Evolutionary conservation across 2,113 vertebrate genomes (phyloP), one percentile per base, ranked within the genome.

Genomic region (Parus major): DNA sequence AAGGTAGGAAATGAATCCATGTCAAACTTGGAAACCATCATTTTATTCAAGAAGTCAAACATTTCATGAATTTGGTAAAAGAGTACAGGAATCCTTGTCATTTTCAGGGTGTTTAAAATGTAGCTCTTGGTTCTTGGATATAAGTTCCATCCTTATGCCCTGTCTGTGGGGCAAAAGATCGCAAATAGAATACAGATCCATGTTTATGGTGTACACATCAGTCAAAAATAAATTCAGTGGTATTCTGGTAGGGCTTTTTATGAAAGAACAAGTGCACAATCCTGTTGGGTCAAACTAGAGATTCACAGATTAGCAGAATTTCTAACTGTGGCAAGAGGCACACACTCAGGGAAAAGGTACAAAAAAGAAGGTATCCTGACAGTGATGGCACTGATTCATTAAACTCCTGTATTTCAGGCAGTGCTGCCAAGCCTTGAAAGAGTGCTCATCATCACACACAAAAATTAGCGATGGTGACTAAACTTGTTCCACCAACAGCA

Each of bases 1-100:
- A 82, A 55, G 7, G 3, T n/a, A 80, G 22, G 3, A 82, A 82
- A 72, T 56, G 0, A 57, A 27, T 79, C 20, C 1, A 1, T 6
- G 5, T 52, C 41, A 85, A 42, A 79, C 17, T 55, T 56, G 2
- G 4, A 0, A 7, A 52, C 28, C 47, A 23, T 42, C 2, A 1
- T 20, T 69, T 77, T 80, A 77, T 19, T 27, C 7, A 85, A 49
- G 13, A 63, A 39, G 12, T 59, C 3, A 60, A 65, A 20, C 1
- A 36, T 52, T 47, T 85, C 20, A 70, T 69, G 0, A 79, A 46
- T 63, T 77, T 70, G 2, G 21, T 65, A 60, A 56, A 68, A 31
- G 10, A 56, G 1, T 49, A 3, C 3, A 53, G 27, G 13, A 84
- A 42, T 63, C 1, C 2, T 35, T 87, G n/a, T 41, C 47, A 69